Percentiles rank a stretch among this genome's conserved stretches.
Conservation (phyloP, 2,888 invertebrate species). For the Nasonia oneida region DNA sequence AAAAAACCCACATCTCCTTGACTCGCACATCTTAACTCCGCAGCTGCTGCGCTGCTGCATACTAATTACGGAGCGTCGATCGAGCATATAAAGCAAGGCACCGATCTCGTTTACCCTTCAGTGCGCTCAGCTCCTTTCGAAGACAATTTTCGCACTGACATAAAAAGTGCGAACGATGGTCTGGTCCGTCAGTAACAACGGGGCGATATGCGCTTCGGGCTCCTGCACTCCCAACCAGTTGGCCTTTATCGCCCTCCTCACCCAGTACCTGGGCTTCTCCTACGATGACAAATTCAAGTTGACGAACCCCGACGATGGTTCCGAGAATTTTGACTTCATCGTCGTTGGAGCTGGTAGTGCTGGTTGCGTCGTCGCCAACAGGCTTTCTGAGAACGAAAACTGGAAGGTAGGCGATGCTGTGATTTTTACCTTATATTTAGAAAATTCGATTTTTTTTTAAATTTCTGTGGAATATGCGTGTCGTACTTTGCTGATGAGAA, state of each 20-base stretch:
- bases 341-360: constrained; percentile 80
- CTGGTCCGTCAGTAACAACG: not conserved
- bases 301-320: constrained; percentile 9
- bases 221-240: not conserved
- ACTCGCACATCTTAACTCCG: not conserved
- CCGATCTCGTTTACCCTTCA: not conserved
- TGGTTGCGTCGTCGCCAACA: constrained; percentile 81
- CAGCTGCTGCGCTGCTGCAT: not conserved
- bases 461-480: not conserved
- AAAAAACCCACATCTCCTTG: not conserved
- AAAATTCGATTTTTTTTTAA: not conserved
- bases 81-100: not conserved
- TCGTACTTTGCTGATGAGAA: not conserved
- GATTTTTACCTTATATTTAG: not conserved
- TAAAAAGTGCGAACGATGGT: not conserved
- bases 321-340: constrained; percentile 62
- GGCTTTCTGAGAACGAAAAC: constrained; percentile 78
- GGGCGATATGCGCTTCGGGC: not conserved
- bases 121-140: not conserved
- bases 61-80: not conserved
- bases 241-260: not conserved
- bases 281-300: not conserved
- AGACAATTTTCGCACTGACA: not conserved
- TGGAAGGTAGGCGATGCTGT: constrained; percentile 73
- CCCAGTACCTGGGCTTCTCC: not conserved